Percentiles rank a stretch among this genome's conserved stretches.
phyloP scores from a whole-genome alignment of 1,140 invertebrate species.

The Drosophila orena region DNA sequence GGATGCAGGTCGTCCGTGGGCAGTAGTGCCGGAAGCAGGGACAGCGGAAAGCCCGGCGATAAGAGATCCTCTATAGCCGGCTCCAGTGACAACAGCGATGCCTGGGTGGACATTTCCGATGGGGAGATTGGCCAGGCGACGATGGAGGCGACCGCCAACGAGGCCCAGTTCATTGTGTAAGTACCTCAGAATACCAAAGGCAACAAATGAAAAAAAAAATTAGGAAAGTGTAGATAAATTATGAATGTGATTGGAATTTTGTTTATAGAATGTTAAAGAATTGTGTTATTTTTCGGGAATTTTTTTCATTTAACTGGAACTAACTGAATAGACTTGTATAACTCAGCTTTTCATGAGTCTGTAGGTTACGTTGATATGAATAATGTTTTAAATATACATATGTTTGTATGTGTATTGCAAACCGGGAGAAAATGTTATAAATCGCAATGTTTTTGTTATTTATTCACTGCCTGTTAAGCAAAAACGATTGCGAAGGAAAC shows the following conservation, averaged over 20 bases:
- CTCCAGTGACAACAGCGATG: constrained; percentile 87
- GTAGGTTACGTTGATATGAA: background rate
- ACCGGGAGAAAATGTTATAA: background rate
- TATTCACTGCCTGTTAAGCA: background rate
- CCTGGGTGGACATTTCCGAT: constrained; percentile 89
- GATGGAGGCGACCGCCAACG: constrained; percentile 21
- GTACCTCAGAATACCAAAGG: constrained; percentile 26
- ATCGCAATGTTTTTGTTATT: background rate
- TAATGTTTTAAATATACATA: too few relatives aligned
- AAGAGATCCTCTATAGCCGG: constrained; percentile 83
- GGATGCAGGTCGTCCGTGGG: constrained; percentile 61
- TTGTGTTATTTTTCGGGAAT: too few relatives aligned
- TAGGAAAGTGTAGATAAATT: background rate
- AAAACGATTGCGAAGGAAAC: background rate
- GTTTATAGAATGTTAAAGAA: background rate
- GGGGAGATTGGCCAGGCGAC: constrained; percentile 33
- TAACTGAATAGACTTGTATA: too few relatives aligned
- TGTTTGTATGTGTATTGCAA: too few relatives aligned
- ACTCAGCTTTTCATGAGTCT: background rate
- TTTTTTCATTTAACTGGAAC: too few relatives aligned
- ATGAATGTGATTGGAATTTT: background rate
- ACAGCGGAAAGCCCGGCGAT: constrained; percentile 35
- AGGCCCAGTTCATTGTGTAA: constrained; percentile 85
- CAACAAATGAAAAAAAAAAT: too few relatives aligned
- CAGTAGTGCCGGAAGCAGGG: constrained; percentile 43